Conservation (phyloP, 2,113 vertebrate genomes). For the Colossoma macropomum region DNA sequence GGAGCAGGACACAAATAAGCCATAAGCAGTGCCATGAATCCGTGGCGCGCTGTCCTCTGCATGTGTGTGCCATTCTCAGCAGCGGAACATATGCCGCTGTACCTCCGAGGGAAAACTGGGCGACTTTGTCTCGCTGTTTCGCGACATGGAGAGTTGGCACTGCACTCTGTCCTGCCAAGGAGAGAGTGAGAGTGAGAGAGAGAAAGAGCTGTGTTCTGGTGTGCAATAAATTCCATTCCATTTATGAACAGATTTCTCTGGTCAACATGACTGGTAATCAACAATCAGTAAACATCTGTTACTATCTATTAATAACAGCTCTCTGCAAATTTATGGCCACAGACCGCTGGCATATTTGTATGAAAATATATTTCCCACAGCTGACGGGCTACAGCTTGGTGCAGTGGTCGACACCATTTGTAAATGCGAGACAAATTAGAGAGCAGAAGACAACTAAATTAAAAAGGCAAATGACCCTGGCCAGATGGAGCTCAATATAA, state of each 20-base stretch:
- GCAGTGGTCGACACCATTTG: slow-evolving; percentile 75
- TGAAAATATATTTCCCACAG: slow-evolving; percentile 74
- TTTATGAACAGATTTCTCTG: slow-evolving; percentile 85
- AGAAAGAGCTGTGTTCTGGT: slow-evolving; percentile 56
- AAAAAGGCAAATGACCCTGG: slow-evolving; percentile 80
- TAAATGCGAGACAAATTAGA: slow-evolving; percentile 82
- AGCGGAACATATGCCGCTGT: slow-evolving; percentile 57
- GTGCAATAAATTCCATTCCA: slow-evolving; percentile 76
- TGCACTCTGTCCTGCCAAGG: slow-evolving; percentile 54
- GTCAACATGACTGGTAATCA: slow-evolving; percentile 82
- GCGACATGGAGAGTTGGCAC: slow-evolving; percentile 54
- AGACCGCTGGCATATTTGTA: slow-evolving; percentile 66
- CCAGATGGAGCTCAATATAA: slow-evolving; percentile 83
- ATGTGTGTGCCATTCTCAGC: slow-evolving; percentile 52
- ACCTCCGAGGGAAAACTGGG: slow-evolving; percentile 48
- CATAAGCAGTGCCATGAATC: slow-evolving; percentile 46
- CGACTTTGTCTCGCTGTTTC: slow-evolving; percentile 48
- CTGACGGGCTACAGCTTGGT: slow-evolving; percentile 78
- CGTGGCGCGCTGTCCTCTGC: slow-evolving; percentile 42
- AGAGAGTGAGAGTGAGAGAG: slow-evolving; percentile 26
- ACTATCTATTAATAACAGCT: slow-evolving; percentile 81
- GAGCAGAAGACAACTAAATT: slow-evolving; percentile 82
- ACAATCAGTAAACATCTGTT: slow-evolving; percentile 86
- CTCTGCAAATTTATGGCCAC: slow-evolving; percentile 73
- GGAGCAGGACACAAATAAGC: slow-evolving; percentile 55